These are phyloP conservation scores for Manis pentadactyla DNA, from an alignment of 2,797 vertebrate genomes.

Conservation along the genomic window DNA sequence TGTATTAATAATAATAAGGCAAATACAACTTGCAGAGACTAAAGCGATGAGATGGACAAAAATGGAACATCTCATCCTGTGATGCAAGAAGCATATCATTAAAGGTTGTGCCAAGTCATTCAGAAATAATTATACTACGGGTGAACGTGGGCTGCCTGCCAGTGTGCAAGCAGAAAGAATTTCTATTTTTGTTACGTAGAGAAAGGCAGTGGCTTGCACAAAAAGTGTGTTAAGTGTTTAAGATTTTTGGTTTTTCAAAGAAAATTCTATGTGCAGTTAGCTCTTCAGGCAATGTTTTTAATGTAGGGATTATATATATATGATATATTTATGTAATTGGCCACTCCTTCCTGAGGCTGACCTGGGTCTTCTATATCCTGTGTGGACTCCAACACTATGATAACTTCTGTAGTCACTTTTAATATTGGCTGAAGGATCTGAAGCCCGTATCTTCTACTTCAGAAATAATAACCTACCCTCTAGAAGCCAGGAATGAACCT, in stretches of 20 bases:
- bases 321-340: not conserved
- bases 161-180: not conserved
- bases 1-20: conserved; percentile 48
- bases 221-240: conserved; percentile 23
- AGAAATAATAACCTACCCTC: not conserved
- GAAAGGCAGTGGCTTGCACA: conserved; percentile 7
- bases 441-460: not conserved
- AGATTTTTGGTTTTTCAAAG: not conserved
- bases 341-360: not conserved
- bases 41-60: conserved; percentile 41
- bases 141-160: not conserved
- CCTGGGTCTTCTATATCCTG: not conserved
- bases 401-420: not conserved
- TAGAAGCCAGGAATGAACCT: not conserved
- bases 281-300: not conserved
- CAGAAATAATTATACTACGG: not conserved
- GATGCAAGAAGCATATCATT: conserved; percentile 67
- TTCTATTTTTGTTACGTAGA: conserved; percentile 61
- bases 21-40: conserved; percentile 43
- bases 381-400: accelerated
- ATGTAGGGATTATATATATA: not conserved
- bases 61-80: conserved; percentile 38
- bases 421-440: not conserved
- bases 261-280: not conserved
- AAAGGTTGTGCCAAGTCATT: conserved; percentile 57